Evolutionary conservation across 2,888 invertebrate species (phyloP).

Genomic region (Apodemia mormo): DNA sequence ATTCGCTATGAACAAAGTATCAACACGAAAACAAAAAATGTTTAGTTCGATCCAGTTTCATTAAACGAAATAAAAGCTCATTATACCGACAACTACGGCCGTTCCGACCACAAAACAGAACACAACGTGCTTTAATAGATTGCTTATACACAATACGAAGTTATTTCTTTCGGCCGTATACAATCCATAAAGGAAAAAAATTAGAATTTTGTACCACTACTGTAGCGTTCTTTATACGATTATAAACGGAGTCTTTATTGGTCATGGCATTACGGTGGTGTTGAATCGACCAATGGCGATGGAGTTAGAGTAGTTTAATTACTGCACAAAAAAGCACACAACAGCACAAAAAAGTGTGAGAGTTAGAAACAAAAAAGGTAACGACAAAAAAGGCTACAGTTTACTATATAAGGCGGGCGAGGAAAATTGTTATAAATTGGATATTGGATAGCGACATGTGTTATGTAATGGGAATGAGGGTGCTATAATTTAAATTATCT

Average conservation of each 20-base stretch:
- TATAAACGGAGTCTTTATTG: constrained; percentile 16
- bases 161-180: constrained; percentile 50
- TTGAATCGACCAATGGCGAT: not conserved
- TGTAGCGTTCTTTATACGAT: constrained; percentile 10
- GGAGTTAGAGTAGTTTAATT: not conserved
- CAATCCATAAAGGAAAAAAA: constrained; percentile 8
- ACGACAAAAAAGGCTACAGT: not conserved
- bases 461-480: constrained; percentile 25
- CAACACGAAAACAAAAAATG: constrained; percentile 24
- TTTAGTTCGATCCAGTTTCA: constrained; percentile 42
- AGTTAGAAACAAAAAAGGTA: constrained; percentile 12
- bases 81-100: constrained; percentile 35
- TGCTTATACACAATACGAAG: constrained; percentile 58
- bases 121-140: constrained; percentile 56
- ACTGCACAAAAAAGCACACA: too few relatives aligned
- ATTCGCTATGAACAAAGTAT: constrained; percentile 40
- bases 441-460: constrained; percentile 29
- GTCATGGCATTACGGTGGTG: constrained; percentile 3
- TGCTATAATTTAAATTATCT: constrained; percentile 15
- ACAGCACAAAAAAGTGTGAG: constrained; percentile 13
- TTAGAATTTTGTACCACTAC: constrained; percentile 4
- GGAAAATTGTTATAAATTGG: constrained; percentile 13
- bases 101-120: constrained; percentile 47
- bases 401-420: constrained; percentile 11
- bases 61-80: constrained; percentile 46